These are phyloP conservation scores for Anorthoa munda DNA, from an alignment of 2,888 invertebrate genomes.

Conservation along the genomic window DNA sequence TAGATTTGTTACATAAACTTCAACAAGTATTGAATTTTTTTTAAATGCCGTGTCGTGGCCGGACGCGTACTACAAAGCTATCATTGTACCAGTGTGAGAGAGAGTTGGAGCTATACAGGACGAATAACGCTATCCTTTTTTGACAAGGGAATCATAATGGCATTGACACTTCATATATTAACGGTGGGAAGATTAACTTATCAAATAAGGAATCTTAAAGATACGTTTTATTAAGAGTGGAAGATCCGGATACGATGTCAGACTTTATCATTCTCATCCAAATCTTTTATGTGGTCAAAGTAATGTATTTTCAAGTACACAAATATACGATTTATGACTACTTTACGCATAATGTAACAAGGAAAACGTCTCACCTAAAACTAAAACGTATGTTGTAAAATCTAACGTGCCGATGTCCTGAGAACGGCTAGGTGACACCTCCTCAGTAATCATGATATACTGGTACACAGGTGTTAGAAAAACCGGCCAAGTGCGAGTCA, in stretches of 20 bases:
- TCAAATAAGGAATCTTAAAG: background rate
- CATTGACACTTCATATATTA: too few relatives aligned
- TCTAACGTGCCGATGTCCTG: slow-evolving; percentile 17
- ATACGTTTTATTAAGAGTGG: background rate
- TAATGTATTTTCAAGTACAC: slow-evolving; percentile 19
- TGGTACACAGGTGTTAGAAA: slow-evolving; percentile 44
- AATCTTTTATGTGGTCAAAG: slow-evolving; percentile 16
- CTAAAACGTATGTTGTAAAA: slow-evolving; percentile 9
- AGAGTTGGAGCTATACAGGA: background rate
- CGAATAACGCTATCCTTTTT: too few relatives aligned
- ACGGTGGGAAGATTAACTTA: background rate
- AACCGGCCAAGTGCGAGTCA: too few relatives aligned
- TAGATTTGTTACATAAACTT: too few relatives aligned
- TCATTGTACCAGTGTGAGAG: background rate
- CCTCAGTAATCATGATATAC: slow-evolving; percentile 47
- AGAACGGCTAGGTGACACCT: slow-evolving; percentile 29
- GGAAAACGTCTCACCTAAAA: slow-evolving; percentile 46
- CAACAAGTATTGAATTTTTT: background rate
- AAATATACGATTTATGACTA: slow-evolving; percentile 34
- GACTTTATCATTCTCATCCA: background rate
- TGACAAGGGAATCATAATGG: too few relatives aligned
- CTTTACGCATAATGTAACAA: slow-evolving; percentile 24
- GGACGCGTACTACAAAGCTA: too few relatives aligned
- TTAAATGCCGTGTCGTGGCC: background rate
- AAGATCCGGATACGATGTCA: background rate